phyloP scores from a whole-genome alignment of 2,113 vertebrate species.

The Coptodon rendalli region DNA sequence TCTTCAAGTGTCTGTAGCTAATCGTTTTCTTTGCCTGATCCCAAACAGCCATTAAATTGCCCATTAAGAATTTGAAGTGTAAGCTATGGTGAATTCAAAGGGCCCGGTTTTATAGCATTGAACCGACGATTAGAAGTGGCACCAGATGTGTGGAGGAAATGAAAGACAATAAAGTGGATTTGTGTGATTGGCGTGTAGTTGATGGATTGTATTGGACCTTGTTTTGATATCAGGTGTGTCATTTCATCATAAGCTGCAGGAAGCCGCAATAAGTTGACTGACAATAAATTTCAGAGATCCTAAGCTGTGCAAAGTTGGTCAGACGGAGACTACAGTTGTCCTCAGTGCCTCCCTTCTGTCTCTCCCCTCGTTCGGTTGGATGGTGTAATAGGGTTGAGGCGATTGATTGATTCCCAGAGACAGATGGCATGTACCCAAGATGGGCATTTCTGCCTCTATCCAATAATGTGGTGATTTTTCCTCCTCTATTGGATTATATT shows the following conservation, averaged over 20 bases:
- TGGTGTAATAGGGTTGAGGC: conserved; percentile 1
- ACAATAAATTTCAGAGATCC: not conserved
- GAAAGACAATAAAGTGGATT: not conserved
- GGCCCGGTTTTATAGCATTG: not conserved
- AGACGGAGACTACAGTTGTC: conserved; percentile 8
- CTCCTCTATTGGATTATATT: not conserved
- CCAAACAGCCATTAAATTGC: not conserved
- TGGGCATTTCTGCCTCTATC: conserved; percentile 12
- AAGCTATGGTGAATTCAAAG: not conserved
- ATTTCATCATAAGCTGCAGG: not conserved
- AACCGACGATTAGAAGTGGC: not conserved
- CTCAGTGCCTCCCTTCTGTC: conserved; percentile 15
- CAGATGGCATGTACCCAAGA: conserved; percentile 40
- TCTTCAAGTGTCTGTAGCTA: not conserved
- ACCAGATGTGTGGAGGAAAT: not conserved
- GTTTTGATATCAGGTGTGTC: not conserved
- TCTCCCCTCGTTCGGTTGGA: conserved; percentile 9
- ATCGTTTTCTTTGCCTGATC: not conserved
- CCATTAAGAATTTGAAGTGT: not conserved
- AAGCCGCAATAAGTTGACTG: not conserved
- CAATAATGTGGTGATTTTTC: conserved; percentile 19
- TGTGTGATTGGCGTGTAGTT: not conserved
- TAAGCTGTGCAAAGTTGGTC: conserved; percentile 28
- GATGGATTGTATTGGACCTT: not conserved
- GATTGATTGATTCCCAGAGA: conserved; percentile 46